Base-by-base conservation (phyloP, 2,797 vertebrate species). In the Allobates femoralis region DNA sequence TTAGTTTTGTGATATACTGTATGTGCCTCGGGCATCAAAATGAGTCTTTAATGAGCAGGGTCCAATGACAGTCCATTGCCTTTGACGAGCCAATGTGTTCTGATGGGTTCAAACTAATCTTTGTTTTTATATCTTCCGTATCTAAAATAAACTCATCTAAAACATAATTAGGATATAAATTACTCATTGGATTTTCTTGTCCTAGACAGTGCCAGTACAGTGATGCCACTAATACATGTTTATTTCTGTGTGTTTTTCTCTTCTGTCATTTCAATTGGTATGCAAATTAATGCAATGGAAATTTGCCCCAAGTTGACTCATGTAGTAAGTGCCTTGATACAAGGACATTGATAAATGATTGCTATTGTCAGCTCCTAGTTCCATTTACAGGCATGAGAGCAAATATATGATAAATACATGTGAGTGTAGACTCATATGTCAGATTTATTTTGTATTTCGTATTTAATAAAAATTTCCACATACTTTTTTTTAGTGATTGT, bases 231-330 rank as follows among this genome's bases (percentile, higher is more conserved):
- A 77, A 21, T 30, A 37, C n/a, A 26, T 77, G 51, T 76, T 34
- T 56, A 41, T 41, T 26, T 75, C 46, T 53, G 10, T 55, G 74
- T 53, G 41, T 79, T 77, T 28, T 32, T 23, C 46, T 34, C 18
- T 50, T 79, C n/a, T 74, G 21, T 79, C 30, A 34, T 34, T 46
- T 71, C 83, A 41, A 82, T 67, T 83, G 46, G 15, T 60, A 83
- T 87, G 80, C 50, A 87, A 83, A 87, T 83, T 41, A 83, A 87
- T 82, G 37, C 71, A 77, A 76, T 86, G 85, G 79, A 86, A 80
- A 66, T 53, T 15, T 87, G 56, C 82, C 77, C 85, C 71, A 81
- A 56, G 73, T 75, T 86, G 60, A 86, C 71, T 86, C 85, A 86
- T 86, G 50, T 58, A 51, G 30, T 56, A 19, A 81, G 16, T 7